These are phyloP conservation scores for Lycocorax pyrrhopterus DNA, from an alignment of 2,113 vertebrate genomes.

Conservation along the genomic window DNA sequence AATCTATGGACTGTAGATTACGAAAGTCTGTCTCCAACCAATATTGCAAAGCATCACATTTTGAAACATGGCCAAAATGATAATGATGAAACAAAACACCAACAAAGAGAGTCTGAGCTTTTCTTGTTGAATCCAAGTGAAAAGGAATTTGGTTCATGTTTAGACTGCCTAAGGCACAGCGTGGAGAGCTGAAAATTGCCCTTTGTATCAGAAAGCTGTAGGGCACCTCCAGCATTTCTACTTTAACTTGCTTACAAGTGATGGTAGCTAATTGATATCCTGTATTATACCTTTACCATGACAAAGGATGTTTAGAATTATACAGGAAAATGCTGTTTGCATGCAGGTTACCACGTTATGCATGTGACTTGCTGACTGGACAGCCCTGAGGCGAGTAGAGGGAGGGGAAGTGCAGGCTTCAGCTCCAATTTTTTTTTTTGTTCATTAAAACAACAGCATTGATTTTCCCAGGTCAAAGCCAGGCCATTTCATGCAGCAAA, in stretches of 20 bases:
- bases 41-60: neutral
- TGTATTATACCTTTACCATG: neutral
- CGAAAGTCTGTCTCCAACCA: neutral
- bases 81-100: slow-evolving; percentile 26
- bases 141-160: slow-evolving; percentile 45
- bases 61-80: slow-evolving; percentile 31
- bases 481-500: slow-evolving; percentile 58
- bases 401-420: neutral
- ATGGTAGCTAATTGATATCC: slow-evolving; percentile 16
- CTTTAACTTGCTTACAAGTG: slow-evolving; percentile 8
- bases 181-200: neutral
- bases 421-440: slow-evolving; percentile 28
- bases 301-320: neutral
- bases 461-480: slow-evolving; percentile 60
- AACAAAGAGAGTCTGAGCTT: slow-evolving; percentile 6
- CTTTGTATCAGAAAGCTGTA: neutral
- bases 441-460: slow-evolving; percentile 61
- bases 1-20: neutral
- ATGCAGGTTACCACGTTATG: neutral
- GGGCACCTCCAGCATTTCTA: neutral
- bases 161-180: neutral
- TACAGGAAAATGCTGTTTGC: neutral
- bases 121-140: slow-evolving; percentile 39
- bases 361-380: neutral
- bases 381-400: neutral